phyloP scores from a whole-genome alignment of 2,888 invertebrate genomes.

The Eurytoma adleriae region DNA sequence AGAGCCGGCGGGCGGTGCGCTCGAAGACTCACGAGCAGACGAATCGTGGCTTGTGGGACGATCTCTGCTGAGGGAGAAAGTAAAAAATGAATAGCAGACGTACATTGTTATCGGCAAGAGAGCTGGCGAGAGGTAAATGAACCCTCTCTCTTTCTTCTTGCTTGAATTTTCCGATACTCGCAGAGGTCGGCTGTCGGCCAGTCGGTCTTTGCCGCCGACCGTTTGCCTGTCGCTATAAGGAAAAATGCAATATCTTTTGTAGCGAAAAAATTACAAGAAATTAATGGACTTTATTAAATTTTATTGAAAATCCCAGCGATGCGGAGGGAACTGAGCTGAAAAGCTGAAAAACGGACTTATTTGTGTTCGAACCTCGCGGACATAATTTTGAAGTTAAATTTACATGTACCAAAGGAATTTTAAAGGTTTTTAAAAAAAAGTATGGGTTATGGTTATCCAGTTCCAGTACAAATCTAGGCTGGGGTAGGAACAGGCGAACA shows the following conservation, averaged over 20 bases:
- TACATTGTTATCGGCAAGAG: constrained; percentile 50
- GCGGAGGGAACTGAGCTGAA: no score
- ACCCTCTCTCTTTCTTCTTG: constrained; percentile 32
- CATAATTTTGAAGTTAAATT: no score
- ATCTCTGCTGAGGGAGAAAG: not conserved
- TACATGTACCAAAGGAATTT: no score
- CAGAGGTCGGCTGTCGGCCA: constrained; percentile 11
- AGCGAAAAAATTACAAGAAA: no score
- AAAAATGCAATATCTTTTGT: not conserved
- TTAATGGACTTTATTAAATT: no score
- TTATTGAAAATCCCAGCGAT: no score
- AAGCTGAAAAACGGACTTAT: no score
- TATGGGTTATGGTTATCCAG: no score
- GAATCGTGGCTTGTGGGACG: constrained; percentile 3
- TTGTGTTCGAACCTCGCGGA: no score
- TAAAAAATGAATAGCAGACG: constrained; percentile 42
- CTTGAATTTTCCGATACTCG: constrained; percentile 43
- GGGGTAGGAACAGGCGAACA: no score
- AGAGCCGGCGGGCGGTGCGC: constrained; percentile 1
- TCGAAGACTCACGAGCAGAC: constrained; percentile 12
- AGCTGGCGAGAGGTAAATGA: constrained; percentile 53
- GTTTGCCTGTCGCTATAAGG: not conserved
- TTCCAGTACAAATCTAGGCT: no score
- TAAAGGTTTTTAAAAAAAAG: no score
- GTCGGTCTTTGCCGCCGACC: constrained; percentile 6